A percentile compares a stretch with the other conserved stretches of the same genome.
phyloP scores from a whole-genome alignment of 2,113 vertebrate genomes.

The Morone chrysops region DNA sequence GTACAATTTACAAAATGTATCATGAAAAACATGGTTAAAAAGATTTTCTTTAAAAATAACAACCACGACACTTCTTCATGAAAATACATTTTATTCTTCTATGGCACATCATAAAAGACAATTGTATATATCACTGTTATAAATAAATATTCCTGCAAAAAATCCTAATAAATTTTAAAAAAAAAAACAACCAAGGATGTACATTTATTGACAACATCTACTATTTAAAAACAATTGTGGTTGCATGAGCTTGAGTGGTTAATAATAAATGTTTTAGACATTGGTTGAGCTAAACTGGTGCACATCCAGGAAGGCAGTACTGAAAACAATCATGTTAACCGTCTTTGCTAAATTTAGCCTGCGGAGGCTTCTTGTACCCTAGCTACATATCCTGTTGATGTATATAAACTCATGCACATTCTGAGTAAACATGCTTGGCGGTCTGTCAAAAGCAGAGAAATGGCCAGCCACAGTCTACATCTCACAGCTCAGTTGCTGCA shows the following conservation, averaged over 20 bases:
- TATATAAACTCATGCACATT: neutral
- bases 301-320: constrained; percentile 4
- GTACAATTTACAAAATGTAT: too few relatives aligned
- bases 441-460: constrained; percentile 43
- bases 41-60: too few relatives aligned
- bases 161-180: too few relatives aligned
- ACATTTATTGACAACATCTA: neutral
- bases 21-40: too few relatives aligned
- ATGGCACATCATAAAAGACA: too few relatives aligned
- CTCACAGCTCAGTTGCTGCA: constrained; percentile 1
- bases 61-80: too few relatives aligned
- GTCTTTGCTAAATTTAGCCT: constrained; percentile 36
- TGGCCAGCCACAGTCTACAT: constrained; percentile 45
- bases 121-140: too few relatives aligned
- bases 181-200: neutral
- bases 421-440: constrained; percentile 41
- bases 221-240: neutral
- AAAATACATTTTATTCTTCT: too few relatives aligned
- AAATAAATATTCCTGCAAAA: too few relatives aligned
- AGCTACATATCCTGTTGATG: constrained; percentile 62
- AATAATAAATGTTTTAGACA: neutral
- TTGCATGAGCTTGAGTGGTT: neutral
- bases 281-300: neutral
- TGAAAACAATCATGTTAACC: neutral
- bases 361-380: neutral